These are phyloP conservation scores for Leucophora obtusa DNA, from an alignment of 2,888 invertebrate species.

Conservation along the genomic window DNA sequence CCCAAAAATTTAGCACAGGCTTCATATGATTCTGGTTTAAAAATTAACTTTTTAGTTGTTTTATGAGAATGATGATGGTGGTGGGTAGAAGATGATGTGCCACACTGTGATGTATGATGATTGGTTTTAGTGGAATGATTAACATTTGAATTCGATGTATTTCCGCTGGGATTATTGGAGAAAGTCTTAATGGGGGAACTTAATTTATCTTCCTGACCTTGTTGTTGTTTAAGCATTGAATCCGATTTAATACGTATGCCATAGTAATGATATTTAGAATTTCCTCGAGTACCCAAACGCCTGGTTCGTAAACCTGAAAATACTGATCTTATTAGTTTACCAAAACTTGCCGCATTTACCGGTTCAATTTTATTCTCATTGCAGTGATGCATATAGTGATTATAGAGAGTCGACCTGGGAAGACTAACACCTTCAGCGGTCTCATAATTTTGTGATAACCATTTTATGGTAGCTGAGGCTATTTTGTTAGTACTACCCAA, in stretches of 20 bases:
- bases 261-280: constrained; percentile 99
- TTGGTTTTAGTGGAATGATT: neutral
- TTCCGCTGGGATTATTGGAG: constrained; percentile 10
- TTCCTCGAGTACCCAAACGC: constrained; percentile 96
- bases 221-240: constrained; percentile 83
- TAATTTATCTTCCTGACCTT: constrained; percentile 79
- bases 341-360: constrained; percentile 99
- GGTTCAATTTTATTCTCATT: constrained; percentile 95
- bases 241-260: constrained; percentile 97
- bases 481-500: constrained; percentile 81
- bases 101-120: constrained; percentile 12
- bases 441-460: constrained; percentile 99
- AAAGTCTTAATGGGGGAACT: constrained; percentile 55
- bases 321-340: constrained; percentile 98
- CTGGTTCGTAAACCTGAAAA: constrained; percentile 97
- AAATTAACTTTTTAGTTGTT: constrained; percentile 65
- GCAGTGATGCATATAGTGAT: constrained; percentile 98
- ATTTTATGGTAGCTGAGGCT: constrained; percentile 95
- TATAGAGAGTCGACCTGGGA: constrained; percentile 96
- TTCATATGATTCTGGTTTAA: constrained; percentile 78
- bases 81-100: constrained; percentile 45
- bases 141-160: neutral
- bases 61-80: constrained; percentile 38
- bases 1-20: constrained; percentile 86
- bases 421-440: constrained; percentile 95